Evolutionary conservation across 1,140 invertebrate genomes (phyloP).

Genomic region (Colletes gigas): DNA sequence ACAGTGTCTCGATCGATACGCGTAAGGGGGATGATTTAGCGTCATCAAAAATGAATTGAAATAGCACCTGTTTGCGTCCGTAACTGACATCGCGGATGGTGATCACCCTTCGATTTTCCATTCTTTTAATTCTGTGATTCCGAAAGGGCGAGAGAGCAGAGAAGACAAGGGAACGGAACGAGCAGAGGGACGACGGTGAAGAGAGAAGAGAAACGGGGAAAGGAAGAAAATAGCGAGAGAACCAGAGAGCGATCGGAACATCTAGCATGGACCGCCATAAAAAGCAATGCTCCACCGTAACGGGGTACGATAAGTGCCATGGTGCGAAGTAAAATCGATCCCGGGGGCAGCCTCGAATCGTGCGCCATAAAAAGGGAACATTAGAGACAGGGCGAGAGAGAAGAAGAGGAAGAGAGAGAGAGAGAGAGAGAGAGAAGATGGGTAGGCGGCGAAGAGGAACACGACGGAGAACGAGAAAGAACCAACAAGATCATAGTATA

Average conservation of each 20-base stretch:
- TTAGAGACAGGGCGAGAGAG: constrained; percentile 62
- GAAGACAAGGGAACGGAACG: not conserved
- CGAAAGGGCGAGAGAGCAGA: not conserved
- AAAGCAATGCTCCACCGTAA: constrained; percentile 73
- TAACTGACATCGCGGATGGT: constrained; percentile 14
- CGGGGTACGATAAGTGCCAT: constrained; percentile 72
- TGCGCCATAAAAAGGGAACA: constrained; percentile 78
- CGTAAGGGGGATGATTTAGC: constrained; percentile 23
- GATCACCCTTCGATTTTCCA: constrained; percentile 38
- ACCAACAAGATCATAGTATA: constrained; percentile 66
- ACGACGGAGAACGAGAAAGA: constrained; percentile 14
- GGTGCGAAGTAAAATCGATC: constrained; percentile 77
- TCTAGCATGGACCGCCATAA: constrained; percentile 65
- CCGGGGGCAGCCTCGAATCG: constrained; percentile 73
- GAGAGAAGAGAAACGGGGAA: not conserved
- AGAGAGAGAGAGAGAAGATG: constrained; percentile 27
- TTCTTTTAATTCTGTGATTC: constrained; percentile 36
- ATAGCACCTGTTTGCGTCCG: constrained; percentile 31
- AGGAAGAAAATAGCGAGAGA: constrained; percentile 23
- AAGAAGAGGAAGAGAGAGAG: no score
- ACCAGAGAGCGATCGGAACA: constrained; percentile 58
- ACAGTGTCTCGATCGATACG: not conserved
- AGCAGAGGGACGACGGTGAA: not conserved
- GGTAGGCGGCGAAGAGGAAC: not conserved
- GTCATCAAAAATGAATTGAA: constrained; percentile 43